Evolutionary conservation across 1,140 invertebrate genomes (phyloP), one percentile per base, ranked within the genome.

Genomic region (Neocloeon triangulifer): DNA sequence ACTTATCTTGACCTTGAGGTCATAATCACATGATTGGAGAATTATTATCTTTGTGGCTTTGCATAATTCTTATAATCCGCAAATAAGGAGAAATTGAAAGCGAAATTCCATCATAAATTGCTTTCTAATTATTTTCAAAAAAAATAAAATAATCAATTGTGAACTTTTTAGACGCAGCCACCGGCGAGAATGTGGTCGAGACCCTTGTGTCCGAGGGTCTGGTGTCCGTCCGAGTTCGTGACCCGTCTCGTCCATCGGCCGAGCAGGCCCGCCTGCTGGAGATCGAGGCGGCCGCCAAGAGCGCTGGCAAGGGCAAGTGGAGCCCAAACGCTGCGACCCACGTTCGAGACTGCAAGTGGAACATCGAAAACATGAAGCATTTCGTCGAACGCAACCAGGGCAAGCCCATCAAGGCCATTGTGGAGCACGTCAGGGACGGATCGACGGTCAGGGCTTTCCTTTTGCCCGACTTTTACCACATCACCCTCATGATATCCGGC

Each of bases 341-440:
- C 48, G 58, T 91, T 1, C 65, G 91, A 18, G 66, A 82, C 41
- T 69, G 96, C 34, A 88, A 76, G 44, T 92, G 84, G 78, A 63
- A 57, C 9, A 59, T 86, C 17, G 88, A 92, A 14, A 77, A 81
- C 51, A 71, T 79, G 4, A 63, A 74, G 25, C 61, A 65, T 28
- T 72, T 92, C 49, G 73, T 88, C 8, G 81, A 88, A 33, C 71
- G 78, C 37, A 67, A 69, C 37, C 66, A 66, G 19, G 65, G 69
- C 20, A 80, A 86, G 45, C 78, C 76, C 0, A 56, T 89, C 8
- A 62, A 72, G 50, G 86, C 85, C 30, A 69, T 95, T 17, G 79
- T 97, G 46, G 89, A 96, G 53, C 78, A 91, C 61, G 88, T 98
- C 1, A 64, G 88, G 36, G 91, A 97, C 59, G 92, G 92, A 2